Conservation (phyloP, 2,113 vertebrate genomes). For the Sinocyclocheilus anshuiensis region DNA sequence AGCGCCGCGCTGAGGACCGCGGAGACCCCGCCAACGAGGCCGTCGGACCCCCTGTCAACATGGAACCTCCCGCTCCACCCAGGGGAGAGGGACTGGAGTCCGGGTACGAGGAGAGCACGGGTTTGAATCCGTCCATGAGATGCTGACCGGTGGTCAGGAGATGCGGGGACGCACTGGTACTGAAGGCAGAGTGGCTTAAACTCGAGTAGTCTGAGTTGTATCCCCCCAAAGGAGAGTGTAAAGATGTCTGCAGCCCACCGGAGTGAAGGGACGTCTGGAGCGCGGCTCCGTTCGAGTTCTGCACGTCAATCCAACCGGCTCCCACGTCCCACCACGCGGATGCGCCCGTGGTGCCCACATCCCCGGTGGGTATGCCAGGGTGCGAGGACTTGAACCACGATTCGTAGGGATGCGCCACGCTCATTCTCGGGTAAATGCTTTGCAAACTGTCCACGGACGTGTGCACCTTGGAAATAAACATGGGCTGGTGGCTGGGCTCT, state of each 20-base stretch:
- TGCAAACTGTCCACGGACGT: constrained; percentile 94
- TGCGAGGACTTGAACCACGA: constrained; percentile 96
- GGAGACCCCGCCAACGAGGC: constrained; percentile 85
- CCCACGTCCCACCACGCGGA: constrained; percentile 96
- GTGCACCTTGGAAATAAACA: constrained; percentile 97
- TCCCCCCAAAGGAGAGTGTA: constrained; percentile 91
- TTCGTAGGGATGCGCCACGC: constrained; percentile 90
- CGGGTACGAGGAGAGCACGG: constrained; percentile 90
- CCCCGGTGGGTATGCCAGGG: constrained; percentile 85
- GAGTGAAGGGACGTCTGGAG: constrained; percentile 86
- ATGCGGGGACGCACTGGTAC: constrained; percentile 86
- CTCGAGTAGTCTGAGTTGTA: constrained; percentile 96
- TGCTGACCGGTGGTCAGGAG: constrained; percentile 91
- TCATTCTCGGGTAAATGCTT: constrained; percentile 92
- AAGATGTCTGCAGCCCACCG: constrained; percentile 87
- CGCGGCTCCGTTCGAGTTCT: constrained; percentile 89
- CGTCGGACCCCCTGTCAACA: constrained; percentile 85
- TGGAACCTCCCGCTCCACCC: constrained; percentile 85
- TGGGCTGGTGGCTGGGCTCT: constrained; percentile 88
- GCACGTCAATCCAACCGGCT: constrained; percentile 95
- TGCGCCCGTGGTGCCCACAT: constrained; percentile 83
- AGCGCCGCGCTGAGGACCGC: constrained; percentile 84
- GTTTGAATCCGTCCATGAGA: constrained; percentile 98
- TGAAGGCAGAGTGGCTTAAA: constrained; percentile 90
- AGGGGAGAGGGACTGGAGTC: constrained; percentile 91